phyloP scores from a whole-genome alignment of 2,797 vertebrate genomes.

The Telmatherina bonti region DNA sequence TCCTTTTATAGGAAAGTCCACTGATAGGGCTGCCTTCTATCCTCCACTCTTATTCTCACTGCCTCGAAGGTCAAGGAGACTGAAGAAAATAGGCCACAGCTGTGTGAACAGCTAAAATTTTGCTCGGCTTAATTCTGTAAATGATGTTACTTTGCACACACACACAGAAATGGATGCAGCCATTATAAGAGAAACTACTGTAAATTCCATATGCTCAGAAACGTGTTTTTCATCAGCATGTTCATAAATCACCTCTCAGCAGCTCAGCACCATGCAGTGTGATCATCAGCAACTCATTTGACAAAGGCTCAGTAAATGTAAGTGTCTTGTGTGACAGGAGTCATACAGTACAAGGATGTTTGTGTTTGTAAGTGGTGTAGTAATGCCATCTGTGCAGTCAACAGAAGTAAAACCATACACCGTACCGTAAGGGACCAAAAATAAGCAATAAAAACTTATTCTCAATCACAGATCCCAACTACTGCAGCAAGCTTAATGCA shows the following conservation, averaged over 20 bases:
- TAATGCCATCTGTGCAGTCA: slow-evolving; percentile 7
- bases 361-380: not conserved
- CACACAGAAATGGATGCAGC: slow-evolving; percentile 1
- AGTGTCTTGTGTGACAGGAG: slow-evolving; percentile 13
- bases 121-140: not conserved
- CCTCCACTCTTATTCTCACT: slow-evolving; percentile 15
- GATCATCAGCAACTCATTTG: slow-evolving; percentile 53
- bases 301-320: slow-evolving; percentile 26
- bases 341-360: slow-evolving; percentile 15
- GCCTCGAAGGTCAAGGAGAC: slow-evolving; percentile 64
- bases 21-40: slow-evolving; percentile 33
- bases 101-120: not conserved
- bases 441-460: slow-evolving; percentile 3
- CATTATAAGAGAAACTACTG: not conserved
- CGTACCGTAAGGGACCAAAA: not conserved
- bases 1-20: slow-evolving; percentile 36
- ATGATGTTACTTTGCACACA: not conserved
- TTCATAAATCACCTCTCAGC: slow-evolving; percentile 47
- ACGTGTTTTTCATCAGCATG: slow-evolving; percentile 55
- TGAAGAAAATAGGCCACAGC: slow-evolving; percentile 50
- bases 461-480: not conserved
- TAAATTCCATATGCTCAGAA: slow-evolving; percentile 18
- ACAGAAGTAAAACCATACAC: not conserved
- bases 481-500: slow-evolving; percentile 7
- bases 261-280: slow-evolving; percentile 20